Conservation (phyloP, 2,113 vertebrate species). For the Eptesicus fuscus region DNA sequence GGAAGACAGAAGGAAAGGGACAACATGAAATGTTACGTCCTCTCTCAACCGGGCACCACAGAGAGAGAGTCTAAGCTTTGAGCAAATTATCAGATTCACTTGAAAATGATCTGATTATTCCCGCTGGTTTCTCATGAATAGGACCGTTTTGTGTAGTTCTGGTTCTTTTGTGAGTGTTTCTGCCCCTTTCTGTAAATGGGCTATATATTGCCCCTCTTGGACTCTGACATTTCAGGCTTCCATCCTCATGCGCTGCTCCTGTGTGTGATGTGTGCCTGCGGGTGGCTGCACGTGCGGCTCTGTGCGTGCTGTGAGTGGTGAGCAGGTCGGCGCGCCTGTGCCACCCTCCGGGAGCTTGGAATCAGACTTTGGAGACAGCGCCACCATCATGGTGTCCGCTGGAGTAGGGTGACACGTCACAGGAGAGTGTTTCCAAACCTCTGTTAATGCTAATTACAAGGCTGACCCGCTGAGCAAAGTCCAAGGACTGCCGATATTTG, state of each 20-base stretch:
- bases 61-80: not conserved
- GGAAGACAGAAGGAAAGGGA: not conserved
- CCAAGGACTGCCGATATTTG: constrained; percentile 6
- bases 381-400: not conserved
- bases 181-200: not conserved
- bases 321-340: not conserved
- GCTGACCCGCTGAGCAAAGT: not conserved
- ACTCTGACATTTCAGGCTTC: not conserved
- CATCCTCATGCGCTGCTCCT: not conserved
- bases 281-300: not conserved
- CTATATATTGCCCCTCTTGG: not conserved
- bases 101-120: not conserved
- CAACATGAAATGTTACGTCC: not conserved
- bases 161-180: not conserved
- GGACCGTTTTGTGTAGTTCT: not conserved
- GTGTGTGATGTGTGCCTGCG: not conserved
- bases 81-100: not conserved
- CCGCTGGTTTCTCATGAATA: not conserved
- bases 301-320: not conserved
- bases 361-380: not conserved
- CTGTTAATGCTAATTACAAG: not conserved
- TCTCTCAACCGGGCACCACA: not conserved
- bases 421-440: not conserved
- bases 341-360: not conserved
- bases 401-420: not conserved